phyloP scores from a whole-genome alignment of 2,888 invertebrate genomes.

The Oxyteleia sp. region DNA sequence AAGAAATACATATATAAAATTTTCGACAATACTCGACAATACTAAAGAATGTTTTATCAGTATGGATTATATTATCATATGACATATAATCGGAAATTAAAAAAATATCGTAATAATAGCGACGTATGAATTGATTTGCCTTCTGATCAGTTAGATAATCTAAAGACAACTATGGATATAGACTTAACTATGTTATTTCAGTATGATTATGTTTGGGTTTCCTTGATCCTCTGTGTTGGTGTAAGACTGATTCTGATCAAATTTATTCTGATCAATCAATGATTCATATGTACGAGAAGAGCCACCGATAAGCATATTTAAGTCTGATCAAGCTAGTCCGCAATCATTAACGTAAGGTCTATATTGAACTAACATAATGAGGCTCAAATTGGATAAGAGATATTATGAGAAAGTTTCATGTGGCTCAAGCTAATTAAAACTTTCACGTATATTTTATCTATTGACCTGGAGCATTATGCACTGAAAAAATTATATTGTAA shows the following conservation, averaged over 20 bases:
- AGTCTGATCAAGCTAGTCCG: slow-evolving; percentile 49
- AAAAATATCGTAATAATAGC: background rate
- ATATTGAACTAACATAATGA: slow-evolving; percentile 46
- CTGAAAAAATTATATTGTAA: no score
- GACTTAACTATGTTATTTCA: slow-evolving; percentile 35
- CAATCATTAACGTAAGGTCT: slow-evolving; percentile 42
- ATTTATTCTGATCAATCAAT: slow-evolving; percentile 54
- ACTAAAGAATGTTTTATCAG: background rate
- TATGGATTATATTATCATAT: background rate
- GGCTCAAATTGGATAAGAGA: slow-evolving; percentile 37
- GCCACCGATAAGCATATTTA: slow-evolving; percentile 61
- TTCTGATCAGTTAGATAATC: slow-evolving; percentile 35
- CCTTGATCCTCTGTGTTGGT: slow-evolving; percentile 30
- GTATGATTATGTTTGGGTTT: slow-evolving; percentile 36
- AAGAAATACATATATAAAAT: no score
- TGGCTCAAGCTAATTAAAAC: slow-evolving; percentile 20
- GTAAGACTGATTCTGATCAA: slow-evolving; percentile 38
- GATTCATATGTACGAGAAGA: slow-evolving; percentile 44
- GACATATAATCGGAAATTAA: background rate
- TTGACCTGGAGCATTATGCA: no score
- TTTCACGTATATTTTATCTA: slow-evolving; percentile 21
- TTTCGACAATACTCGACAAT: no score
- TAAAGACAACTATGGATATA: slow-evolving; percentile 16
- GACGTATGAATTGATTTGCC: slow-evolving; percentile 19
- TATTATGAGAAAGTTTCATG: slow-evolving; percentile 29